Evolutionary conservation across 2,797 vertebrate genomes (phyloP).

Genomic region (Cyclura pinguis): DNA sequence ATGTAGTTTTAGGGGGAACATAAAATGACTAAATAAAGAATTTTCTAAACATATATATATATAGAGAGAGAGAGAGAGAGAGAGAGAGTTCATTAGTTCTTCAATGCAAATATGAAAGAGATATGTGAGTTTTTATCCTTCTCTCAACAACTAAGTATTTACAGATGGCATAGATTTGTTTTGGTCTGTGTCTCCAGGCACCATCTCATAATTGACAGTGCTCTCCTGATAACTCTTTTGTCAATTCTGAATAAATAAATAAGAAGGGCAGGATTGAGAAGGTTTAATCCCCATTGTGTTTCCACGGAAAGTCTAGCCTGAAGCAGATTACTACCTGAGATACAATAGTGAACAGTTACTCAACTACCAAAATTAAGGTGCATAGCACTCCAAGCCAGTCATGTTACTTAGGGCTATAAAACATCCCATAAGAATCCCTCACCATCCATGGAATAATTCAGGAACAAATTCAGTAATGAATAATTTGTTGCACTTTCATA

Average conservation of each 20-base stretch:
- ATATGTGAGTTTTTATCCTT: not conserved
- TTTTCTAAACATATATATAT: not conserved
- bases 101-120: not conserved
- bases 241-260: not conserved
- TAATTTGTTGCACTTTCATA: not conserved
- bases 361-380: not conserved
- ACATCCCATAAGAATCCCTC: not conserved
- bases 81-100: not conserved
- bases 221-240: not conserved
- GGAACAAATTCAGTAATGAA: not conserved
- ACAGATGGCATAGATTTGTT: no score
- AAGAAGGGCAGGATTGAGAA: no score
- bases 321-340: not conserved
- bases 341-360: not conserved
- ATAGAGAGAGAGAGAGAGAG: no score
- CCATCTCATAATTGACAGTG: not conserved
- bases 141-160: no score
- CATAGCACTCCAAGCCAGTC: not conserved
- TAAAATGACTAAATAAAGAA: not conserved
- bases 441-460: not conserved
- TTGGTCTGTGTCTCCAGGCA: no score
- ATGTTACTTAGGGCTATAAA: not conserved
- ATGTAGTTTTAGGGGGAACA: not conserved
- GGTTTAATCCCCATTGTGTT: not conserved
- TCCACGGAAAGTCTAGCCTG: not conserved